Conservation (phyloP, 2,797 vertebrate genomes). For the Clamator glandarius region DNA sequence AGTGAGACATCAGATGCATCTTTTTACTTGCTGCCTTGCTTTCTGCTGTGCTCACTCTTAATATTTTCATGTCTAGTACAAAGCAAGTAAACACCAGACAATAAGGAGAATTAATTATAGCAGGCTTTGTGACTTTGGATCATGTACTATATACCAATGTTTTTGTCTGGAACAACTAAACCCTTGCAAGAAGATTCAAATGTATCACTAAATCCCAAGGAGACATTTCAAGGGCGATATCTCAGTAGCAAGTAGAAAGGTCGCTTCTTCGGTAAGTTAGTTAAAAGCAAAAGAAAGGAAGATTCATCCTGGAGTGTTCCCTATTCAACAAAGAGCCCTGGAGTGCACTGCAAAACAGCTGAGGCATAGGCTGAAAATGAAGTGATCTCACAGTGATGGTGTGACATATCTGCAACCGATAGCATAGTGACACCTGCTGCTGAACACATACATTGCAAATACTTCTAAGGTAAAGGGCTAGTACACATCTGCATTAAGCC, state of each 20-base stretch:
- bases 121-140: background rate
- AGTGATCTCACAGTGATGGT: rapidly evolving
- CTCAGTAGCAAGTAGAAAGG: background rate
- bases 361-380: background rate
- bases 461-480: background rate
- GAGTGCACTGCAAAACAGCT: background rate
- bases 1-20: background rate
- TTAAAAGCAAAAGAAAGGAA: background rate
- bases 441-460: background rate
- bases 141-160: rapidly evolving
- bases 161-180: background rate
- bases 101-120: slow-evolving; percentile 31
- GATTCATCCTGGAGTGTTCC: background rate
- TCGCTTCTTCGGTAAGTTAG: background rate
- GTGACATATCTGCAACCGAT: background rate
- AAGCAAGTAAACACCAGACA: background rate
- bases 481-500: background rate
- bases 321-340: background rate
- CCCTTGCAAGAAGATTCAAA: background rate
- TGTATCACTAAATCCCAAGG: background rate
- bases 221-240: background rate
- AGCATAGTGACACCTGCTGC: slow-evolving; percentile 23
- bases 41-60: background rate
- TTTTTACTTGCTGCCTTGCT: background rate
- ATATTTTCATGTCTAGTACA: background rate